Percentiles rank a stretch among this genome's conserved stretches.
phyloP scores from a whole-genome alignment of 2,113 vertebrate genomes.

The Syngnathus scovelli region DNA sequence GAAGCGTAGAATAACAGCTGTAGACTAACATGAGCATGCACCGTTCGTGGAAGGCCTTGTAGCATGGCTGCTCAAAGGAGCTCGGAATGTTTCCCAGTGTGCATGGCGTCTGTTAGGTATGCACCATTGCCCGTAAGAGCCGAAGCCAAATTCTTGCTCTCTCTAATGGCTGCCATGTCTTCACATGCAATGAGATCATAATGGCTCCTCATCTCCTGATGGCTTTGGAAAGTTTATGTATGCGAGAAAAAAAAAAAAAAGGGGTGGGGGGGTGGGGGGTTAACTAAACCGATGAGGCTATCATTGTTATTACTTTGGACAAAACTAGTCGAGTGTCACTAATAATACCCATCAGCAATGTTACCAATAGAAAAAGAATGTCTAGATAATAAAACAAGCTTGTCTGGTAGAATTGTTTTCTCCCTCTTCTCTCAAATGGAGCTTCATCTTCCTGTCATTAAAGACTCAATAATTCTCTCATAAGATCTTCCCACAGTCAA shows the following conservation, averaged over 20 bases:
- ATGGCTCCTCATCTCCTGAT: slow-evolving; percentile 16
- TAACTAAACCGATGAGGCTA: background rate
- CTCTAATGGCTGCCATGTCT: slow-evolving; percentile 62
- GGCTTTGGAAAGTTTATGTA: slow-evolving; percentile 13
- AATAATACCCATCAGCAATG: background rate
- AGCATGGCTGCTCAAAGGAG: slow-evolving; percentile 26
- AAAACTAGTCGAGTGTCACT: background rate
- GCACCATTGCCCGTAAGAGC: slow-evolving; percentile 60
- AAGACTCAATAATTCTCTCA: background rate
- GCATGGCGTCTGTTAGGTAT: slow-evolving; percentile 49
- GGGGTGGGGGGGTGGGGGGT: too few relatives aligned
- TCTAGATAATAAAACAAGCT: too few relatives aligned
- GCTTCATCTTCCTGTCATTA: background rate
- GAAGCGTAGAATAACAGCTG: slow-evolving; percentile 48
- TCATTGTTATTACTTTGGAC: background rate
- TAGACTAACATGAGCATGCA: slow-evolving; percentile 27
- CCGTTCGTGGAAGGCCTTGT: slow-evolving; percentile 26
- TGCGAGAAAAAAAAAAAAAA: background rate
- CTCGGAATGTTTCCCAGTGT: slow-evolving; percentile 47
- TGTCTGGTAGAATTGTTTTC: too few relatives aligned
- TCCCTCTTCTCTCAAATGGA: background rate
- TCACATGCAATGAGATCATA: slow-evolving; percentile 33
- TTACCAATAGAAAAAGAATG: background rate
- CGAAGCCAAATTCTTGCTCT: slow-evolving; percentile 50
- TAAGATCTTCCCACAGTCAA: background rate